Evolutionary conservation across 1,140 invertebrate genomes (phyloP), one percentile per base, ranked within the genome.

Genomic region (Drosophila kurseongensis): DNA sequence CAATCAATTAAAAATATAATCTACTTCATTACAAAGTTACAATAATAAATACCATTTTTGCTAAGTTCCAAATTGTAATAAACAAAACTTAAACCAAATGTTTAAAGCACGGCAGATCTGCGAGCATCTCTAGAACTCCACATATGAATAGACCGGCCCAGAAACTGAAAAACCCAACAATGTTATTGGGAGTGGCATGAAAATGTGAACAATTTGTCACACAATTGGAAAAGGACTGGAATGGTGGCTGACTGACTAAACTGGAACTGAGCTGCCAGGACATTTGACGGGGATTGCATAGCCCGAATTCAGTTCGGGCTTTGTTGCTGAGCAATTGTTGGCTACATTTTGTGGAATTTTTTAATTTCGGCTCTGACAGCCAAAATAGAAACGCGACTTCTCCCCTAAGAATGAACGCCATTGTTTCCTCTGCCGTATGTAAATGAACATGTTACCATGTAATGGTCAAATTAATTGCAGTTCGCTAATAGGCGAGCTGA

Each of bases 171-270:
- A 60, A n/a, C 16, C 50, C 47, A 66, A 54, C 52, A 52, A 50
- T 52, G 35, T 50, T 42, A 83, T 71, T 75, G 60, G 58, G 71
- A 76, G 71, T 56, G 61, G 57, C 72, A 76, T 63, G 75, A 58
- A 83, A 83, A 80, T 78, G 62, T 65, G 58, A 62, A 89, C 84
- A 84, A 89, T 89, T 89, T 89, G 74, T 89, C 84, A 89, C 84
- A 84, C 84, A 84, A 89, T 89, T 90, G 77, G 62, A 54, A 69
- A 10, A 41, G 32, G 44, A 16, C 41, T 42, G 75, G 48, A 51
- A 32, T 41, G 57, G 29, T 56, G 61, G 32, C 59, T 76, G 47
- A 63, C 66, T 29, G 65, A 71, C 66, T 71, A 48, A 50, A 41
- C 56, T 61, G 50, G n/a, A 68, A 14, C 48, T 18, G 23, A 78